Conservation (phyloP, 2,888 invertebrate species). For the Congeria kusceri region DNA sequence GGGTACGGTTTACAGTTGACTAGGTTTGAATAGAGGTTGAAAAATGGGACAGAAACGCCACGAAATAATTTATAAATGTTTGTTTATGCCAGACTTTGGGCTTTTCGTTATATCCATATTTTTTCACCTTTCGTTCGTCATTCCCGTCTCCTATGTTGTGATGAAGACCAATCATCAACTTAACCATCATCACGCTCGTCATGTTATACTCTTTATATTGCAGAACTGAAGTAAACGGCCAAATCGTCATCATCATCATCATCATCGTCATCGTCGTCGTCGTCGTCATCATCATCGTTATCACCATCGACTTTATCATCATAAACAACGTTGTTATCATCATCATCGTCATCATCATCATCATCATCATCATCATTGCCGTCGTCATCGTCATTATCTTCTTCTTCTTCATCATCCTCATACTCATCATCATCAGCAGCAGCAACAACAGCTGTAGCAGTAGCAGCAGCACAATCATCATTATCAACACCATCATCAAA, state of each 20-base stretch:
- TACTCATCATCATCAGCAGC: background rate
- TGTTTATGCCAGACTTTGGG: too few relatives aligned
- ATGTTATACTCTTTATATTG: too few relatives aligned
- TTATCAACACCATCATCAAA: slow-evolving; percentile 3
- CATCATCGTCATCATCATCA: slow-evolving; percentile 5
- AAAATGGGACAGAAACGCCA: too few relatives aligned
- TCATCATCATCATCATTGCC: slow-evolving; percentile 4
- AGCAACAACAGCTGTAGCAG: background rate
- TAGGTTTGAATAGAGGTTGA: too few relatives aligned
- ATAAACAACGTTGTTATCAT: slow-evolving; percentile 1
- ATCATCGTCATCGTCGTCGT: background rate
- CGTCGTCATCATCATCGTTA: slow-evolving; percentile 13
- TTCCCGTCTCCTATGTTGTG: too few relatives aligned
- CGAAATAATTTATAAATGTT: too few relatives aligned
- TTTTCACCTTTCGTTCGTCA: too few relatives aligned
- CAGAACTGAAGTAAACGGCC: too few relatives aligned
- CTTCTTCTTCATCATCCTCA: background rate
- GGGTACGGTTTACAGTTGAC: too few relatives aligned
- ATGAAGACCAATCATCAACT: too few relatives aligned
- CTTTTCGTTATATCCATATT: too few relatives aligned
- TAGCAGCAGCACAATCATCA: background rate
- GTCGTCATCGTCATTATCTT: background rate
- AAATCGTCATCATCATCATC: slow-evolving; percentile 5
- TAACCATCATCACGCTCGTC: too few relatives aligned
- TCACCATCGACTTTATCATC: slow-evolving; percentile 3